Evolutionary conservation across 2,113 vertebrate species (phyloP).

Genomic region (Prinia subflava): DNA sequence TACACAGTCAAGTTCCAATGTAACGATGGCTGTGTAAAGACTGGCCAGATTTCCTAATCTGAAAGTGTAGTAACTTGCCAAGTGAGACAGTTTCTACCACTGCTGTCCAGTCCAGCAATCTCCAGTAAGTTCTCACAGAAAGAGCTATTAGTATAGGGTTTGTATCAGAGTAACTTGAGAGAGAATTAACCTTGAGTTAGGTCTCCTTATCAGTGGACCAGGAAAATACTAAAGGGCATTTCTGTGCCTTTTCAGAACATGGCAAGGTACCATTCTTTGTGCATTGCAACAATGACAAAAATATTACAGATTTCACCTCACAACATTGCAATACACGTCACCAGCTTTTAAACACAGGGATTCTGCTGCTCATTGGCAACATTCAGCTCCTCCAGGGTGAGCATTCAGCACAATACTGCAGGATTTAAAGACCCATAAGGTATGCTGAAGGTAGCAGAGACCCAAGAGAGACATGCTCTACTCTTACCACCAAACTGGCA

Average conservation of each 20-base stretch:
- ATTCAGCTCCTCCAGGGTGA: background rate
- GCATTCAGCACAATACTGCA: background rate
- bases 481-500: background rate
- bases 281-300: background rate
- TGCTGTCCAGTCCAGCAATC: background rate
- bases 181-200: background rate
- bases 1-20: background rate
- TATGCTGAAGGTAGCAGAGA: background rate
- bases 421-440: background rate
- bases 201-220: background rate
- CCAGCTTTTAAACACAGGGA: background rate
- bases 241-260: background rate
- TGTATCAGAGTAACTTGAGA: background rate
- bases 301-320: background rate
- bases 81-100: background rate
- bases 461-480: background rate
- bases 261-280: background rate
- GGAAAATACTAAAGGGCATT: background rate
- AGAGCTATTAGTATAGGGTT: background rate
- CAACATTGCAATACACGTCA: background rate
- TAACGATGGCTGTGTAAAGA: background rate
- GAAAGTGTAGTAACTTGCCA: background rate
- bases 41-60: background rate
- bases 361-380: background rate
- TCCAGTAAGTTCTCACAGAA: background rate